phyloP scores from a whole-genome alignment of 1,140 invertebrate species.

The Drosophila fuyamai region DNA sequence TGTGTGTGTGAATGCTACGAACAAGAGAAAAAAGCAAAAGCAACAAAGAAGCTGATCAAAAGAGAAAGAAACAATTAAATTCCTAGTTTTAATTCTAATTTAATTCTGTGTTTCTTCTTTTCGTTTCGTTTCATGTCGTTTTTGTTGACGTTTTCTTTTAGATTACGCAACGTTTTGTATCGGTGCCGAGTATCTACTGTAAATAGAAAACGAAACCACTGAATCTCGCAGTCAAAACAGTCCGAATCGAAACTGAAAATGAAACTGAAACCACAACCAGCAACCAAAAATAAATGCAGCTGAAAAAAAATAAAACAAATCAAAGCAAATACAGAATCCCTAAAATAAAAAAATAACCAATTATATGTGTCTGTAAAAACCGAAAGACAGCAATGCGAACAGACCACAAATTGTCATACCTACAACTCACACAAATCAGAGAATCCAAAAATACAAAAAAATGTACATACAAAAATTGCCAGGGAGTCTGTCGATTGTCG shows the following conservation, averaged over 20 bases:
- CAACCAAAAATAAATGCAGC: constrained; percentile 54
- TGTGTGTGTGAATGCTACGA: constrained; percentile 3
- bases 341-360: constrained; percentile 18
- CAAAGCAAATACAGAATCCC: constrained; percentile 31
- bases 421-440: constrained; percentile 34
- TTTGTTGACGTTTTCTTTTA: constrained; percentile 77
- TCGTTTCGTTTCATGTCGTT: constrained; percentile 83
- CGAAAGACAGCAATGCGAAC: constrained; percentile 29
- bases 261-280: constrained; percentile 48
- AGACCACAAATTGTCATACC: constrained; percentile 29
- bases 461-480: constrained; percentile 40
- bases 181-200: constrained; percentile 85
- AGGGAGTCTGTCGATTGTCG: constrained; percentile 44
- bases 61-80: constrained; percentile 36
- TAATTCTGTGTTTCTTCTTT: constrained; percentile 80
- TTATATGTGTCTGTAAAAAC: constrained; percentile 18
- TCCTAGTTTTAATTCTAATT: constrained; percentile 74
- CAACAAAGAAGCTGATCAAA: constrained; percentile 17
- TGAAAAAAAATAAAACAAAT: constrained; percentile 18
- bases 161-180: constrained; percentile 85
- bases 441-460: constrained; percentile 40
- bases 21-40: constrained; percentile 31
- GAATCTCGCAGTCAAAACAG: constrained; percentile 40
- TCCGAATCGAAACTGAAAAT: constrained; percentile 33
- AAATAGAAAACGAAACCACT: constrained; percentile 66